These are phyloP conservation scores for Sphaerodactylus townsendi DNA, from an alignment of 2,113 vertebrate species.

Conservation along the genomic window DNA sequence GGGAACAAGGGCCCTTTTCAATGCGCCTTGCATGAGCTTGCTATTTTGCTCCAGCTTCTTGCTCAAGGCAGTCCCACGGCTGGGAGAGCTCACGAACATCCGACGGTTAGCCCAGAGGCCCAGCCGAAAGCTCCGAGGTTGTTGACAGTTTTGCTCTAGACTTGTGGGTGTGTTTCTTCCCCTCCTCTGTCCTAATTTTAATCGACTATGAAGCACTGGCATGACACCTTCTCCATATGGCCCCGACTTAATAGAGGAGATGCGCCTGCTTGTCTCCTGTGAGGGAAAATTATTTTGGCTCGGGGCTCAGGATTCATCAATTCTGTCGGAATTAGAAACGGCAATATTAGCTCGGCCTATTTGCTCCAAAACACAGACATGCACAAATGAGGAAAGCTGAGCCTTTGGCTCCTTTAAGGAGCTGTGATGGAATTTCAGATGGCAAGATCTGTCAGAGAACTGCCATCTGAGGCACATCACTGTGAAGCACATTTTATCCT, in stretches of 20 bases:
- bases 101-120: too few relatives aligned
- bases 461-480: background rate
- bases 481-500: background rate
- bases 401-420: background rate
- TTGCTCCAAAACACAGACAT: background rate
- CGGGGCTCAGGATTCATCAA: conserved; percentile 7
- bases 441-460: background rate
- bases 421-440: conserved; percentile 13
- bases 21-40: background rate
- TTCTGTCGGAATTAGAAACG: conserved; percentile 31
- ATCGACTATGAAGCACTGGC: background rate
- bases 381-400: background rate
- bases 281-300: background rate
- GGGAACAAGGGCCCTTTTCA: background rate
- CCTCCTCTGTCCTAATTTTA: background rate
- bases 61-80: accelerated
- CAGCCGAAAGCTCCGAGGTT: background rate
- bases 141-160: background rate
- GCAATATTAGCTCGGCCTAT: background rate
- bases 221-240: conserved; percentile 17
- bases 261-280: background rate
- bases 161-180: accelerated
- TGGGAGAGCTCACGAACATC: background rate
- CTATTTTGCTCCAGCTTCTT: background rate
- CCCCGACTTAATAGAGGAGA: background rate